Evolutionary conservation across 2,888 invertebrate species (phyloP).

Genomic region (Pristionchus entomophagus): DNA sequence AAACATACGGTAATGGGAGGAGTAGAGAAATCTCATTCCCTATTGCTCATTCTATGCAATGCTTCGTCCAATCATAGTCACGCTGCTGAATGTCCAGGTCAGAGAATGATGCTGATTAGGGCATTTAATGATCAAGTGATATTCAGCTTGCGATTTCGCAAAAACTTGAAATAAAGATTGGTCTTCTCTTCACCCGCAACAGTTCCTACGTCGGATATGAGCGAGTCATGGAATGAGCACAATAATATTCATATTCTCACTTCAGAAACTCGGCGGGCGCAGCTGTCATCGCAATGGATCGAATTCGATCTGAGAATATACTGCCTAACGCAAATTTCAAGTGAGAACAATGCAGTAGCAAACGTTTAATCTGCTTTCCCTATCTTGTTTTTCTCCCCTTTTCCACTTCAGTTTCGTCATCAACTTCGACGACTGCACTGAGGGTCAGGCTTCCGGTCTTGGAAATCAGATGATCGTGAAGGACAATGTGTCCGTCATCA

Average conservation of each 20-base stretch:
- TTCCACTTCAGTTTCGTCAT: constrained; percentile 28
- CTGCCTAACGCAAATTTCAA: constrained; percentile 53
- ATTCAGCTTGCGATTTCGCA: not conserved
- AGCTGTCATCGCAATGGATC: constrained; percentile 53
- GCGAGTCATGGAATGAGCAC: not conserved
- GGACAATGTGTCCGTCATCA: constrained; percentile 9
- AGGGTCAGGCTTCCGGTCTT: not conserved
- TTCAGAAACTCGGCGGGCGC: constrained; percentile 53
- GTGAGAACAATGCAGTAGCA: no score
- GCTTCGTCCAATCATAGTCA: not conserved
- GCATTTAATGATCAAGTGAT: no score
- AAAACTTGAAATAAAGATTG: not conserved
- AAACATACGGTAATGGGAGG: no score
- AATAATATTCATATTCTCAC: not conserved
- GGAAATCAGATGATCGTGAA: not conserved
- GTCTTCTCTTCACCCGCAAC: constrained; percentile 39
- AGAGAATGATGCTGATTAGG: no score
- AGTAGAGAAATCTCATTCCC: no score
- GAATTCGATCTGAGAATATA: constrained; percentile 51
- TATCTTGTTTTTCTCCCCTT: no score
- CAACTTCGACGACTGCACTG: constrained; percentile 34
- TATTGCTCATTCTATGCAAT: not conserved
- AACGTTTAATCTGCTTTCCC: no score
- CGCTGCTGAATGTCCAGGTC: not conserved
- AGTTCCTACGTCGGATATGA: constrained; percentile 38